phyloP scores from a whole-genome alignment of 2,113 vertebrate genomes.

The Ceyx cyanopectus region DNA sequence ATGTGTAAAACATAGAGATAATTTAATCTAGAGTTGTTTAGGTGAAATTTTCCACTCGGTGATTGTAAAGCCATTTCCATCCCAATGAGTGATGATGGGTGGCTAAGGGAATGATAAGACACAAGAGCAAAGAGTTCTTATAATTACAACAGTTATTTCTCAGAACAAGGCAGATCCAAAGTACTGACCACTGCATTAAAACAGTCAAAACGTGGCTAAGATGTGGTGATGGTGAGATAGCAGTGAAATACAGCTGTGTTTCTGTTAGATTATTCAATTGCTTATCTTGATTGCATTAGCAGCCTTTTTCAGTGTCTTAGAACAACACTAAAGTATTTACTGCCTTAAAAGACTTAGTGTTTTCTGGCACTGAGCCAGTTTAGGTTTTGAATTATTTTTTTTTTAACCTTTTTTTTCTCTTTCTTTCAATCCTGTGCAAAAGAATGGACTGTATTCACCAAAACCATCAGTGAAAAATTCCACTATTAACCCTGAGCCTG shows the following conservation, averaged over 20 bases:
- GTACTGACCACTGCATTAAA: neutral
- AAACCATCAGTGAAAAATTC: neutral
- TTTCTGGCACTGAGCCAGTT: neutral
- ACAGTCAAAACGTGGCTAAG: neutral
- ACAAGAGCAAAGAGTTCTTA: neutral
- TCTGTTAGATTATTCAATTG: constrained; percentile 37
- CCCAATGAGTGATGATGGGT: neutral
- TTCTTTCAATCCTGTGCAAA: neutral
- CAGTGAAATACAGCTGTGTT: constrained; percentile 25
- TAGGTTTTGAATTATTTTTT: neutral
- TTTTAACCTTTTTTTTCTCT: neutral
- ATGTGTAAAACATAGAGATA: neutral
- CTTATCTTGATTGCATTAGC: constrained; percentile 39
- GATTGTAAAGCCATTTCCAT: constrained; percentile 39
- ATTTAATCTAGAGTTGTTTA: constrained; percentile 12
- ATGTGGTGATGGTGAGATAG: neutral
- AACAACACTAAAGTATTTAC: constrained; percentile 35
- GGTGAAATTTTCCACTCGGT: neutral
- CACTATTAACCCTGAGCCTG: neutral
- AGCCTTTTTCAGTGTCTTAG: constrained; percentile 18
- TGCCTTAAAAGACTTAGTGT: constrained; percentile 31
- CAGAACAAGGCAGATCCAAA: neutral
- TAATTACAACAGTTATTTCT: constrained; percentile 24
- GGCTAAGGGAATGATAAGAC: neutral
- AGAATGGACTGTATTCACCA: constrained; percentile 27